phyloP scores from a whole-genome alignment of 1,140 invertebrate genomes.

The Coelopa frigida region DNA sequence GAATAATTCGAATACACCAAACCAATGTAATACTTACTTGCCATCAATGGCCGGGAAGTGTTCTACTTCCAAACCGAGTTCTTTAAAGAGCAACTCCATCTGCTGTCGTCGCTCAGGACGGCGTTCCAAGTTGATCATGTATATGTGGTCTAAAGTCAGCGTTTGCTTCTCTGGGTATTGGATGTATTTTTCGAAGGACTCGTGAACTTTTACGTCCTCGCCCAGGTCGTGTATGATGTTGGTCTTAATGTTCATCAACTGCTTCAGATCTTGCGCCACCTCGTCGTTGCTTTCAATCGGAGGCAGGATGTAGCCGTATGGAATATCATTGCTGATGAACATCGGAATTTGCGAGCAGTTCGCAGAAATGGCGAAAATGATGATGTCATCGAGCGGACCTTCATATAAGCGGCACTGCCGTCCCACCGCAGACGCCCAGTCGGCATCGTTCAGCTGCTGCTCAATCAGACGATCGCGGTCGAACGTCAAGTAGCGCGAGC shows the following conservation, averaged over 20 bases:
- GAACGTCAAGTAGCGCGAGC: slow-evolving; percentile 70
- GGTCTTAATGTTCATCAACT: slow-evolving; percentile 71
- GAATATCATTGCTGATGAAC: slow-evolving; percentile 71
- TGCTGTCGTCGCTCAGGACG: slow-evolving; percentile 67
- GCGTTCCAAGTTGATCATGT: slow-evolving; percentile 84
- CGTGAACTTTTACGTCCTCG: slow-evolving; percentile 28
- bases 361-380: slow-evolving; percentile 84
- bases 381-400: slow-evolving; percentile 88
- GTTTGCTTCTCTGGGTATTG: slow-evolving; percentile 35
- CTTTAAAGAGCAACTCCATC: slow-evolving; percentile 72
- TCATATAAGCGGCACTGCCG: slow-evolving; percentile 46
- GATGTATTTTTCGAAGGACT: slow-evolving; percentile 20
- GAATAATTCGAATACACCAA: no score
- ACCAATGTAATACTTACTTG: slow-evolving; percentile 56
- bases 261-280: slow-evolving; percentile 59
- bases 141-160: slow-evolving; percentile 65
- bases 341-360: slow-evolving; percentile 62
- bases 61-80: slow-evolving; percentile 70
- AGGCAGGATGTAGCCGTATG: slow-evolving; percentile 76
- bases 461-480: slow-evolving; percentile 53
- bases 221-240: slow-evolving; percentile 57
- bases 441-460: slow-evolving; percentile 19
- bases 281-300: slow-evolving; percentile 67
- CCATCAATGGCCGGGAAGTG: slow-evolving; percentile 83
- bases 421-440: slow-evolving; percentile 4